A percentile compares a stretch with the other conserved stretches of the same genome.
phyloP scores from a whole-genome alignment of 2,797 vertebrate species.

The Tiaroga cobitis region DNA sequence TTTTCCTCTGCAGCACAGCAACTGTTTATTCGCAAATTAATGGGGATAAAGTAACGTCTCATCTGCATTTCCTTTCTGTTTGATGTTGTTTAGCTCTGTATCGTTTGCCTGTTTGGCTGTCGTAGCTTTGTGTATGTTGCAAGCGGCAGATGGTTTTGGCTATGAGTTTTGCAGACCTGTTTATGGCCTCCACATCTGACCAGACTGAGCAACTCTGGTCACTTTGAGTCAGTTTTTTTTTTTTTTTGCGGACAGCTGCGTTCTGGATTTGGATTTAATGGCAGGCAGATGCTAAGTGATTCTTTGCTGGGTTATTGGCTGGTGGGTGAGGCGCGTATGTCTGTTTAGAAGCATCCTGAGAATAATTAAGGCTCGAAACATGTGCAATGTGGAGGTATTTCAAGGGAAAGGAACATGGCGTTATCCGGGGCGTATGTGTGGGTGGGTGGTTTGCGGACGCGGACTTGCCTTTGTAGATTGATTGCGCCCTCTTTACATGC shows the following conservation, averaged over 20 bases:
- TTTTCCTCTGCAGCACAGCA: neutral
- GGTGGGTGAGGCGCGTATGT: constrained; percentile 51
- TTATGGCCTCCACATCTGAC: constrained; percentile 56
- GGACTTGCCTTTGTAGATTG: constrained; percentile 6
- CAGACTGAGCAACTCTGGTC: constrained; percentile 62
- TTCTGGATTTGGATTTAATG: constrained; percentile 75
- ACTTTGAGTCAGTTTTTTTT: constrained; percentile 69
- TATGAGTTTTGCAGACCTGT: constrained; percentile 45
- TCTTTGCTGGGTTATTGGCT: constrained; percentile 26
- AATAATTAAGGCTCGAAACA: constrained; percentile 33
- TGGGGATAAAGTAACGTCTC: constrained; percentile 21
- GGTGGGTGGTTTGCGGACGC: neutral
- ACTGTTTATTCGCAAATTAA: constrained; percentile 7
- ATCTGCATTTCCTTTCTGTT: constrained; percentile 31
- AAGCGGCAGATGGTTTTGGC: constrained; percentile 51
- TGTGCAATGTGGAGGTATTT: constrained; percentile 18
- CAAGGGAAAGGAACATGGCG: constrained; percentile 4
- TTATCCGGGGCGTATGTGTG: neutral
- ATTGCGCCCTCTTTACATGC: neutral
- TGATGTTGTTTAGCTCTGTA: constrained; percentile 47
- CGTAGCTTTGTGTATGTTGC: constrained; percentile 39
- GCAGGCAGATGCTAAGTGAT: constrained; percentile 73
- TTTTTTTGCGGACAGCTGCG: constrained; percentile 79
- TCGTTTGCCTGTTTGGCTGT: constrained; percentile 45
- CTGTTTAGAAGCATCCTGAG: constrained; percentile 17